These are phyloP conservation scores for Sylvia atricapilla DNA, from an alignment of 2,113 vertebrate species.

Conservation along the genomic window DNA sequence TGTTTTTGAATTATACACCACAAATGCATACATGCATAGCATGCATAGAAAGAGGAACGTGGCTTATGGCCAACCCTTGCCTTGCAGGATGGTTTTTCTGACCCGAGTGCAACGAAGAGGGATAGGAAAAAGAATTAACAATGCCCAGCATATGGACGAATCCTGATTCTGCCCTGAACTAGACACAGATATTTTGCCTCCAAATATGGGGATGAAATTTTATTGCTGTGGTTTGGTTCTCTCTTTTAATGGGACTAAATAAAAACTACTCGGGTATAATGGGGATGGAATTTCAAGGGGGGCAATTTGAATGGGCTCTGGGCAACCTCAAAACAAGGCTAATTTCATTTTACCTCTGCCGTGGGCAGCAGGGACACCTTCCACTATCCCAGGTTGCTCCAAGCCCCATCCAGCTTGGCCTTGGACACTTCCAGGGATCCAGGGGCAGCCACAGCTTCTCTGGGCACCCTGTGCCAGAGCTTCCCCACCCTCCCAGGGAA, in stretches of 20 bases:
- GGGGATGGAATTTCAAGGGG: background rate
- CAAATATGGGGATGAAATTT: background rate
- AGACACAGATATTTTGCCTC: background rate
- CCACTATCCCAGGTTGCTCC: fast-evolving
- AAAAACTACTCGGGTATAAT: background rate
- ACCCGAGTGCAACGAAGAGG: background rate
- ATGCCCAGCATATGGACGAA: background rate
- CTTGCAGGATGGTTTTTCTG: background rate
- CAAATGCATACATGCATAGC: background rate
- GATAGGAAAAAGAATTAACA: background rate
- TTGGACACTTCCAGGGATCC: background rate
- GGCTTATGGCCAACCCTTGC: background rate
- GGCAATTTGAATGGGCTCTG: background rate
- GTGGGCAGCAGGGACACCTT: background rate
- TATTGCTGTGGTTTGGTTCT: background rate
- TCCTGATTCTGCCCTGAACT: background rate
- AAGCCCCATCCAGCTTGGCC: background rate
- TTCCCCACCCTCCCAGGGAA: background rate
- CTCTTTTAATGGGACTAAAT: background rate
- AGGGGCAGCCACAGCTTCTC: background rate
- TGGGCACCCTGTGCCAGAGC: background rate
- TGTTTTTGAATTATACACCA: background rate
- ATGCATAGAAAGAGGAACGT: background rate
- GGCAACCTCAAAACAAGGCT: background rate
- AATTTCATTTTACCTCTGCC: background rate